Evolutionary conservation across 2,888 invertebrate species (phyloP).

Genomic region (Anodontia alba): DNA sequence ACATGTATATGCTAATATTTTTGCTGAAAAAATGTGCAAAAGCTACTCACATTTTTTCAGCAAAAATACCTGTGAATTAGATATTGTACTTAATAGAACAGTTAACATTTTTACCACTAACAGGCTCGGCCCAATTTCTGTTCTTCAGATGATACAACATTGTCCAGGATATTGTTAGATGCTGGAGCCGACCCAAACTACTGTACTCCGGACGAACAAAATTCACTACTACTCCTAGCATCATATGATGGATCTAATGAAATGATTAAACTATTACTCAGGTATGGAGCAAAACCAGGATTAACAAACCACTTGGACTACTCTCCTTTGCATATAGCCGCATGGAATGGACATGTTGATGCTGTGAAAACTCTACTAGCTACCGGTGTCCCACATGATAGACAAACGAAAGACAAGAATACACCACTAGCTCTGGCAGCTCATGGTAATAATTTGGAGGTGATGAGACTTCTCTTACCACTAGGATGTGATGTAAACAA

Average conservation of each 20-base stretch:
- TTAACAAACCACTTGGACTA: conserved; percentile 68
- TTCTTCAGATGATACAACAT: conserved; percentile 62
- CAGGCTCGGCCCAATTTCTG: too few relatives aligned
- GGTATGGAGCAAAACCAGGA: conserved; percentile 67
- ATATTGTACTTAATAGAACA: too few relatives aligned
- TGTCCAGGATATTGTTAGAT: conserved; percentile 67
- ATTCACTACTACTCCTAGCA: conserved; percentile 72
- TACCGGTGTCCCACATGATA: conserved; percentile 68
- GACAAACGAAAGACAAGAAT: conserved; percentile 71
- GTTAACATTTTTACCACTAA: too few relatives aligned
- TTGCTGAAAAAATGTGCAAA: too few relatives aligned
- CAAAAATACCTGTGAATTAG: too few relatives aligned
- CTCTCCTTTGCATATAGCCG: conserved; percentile 78
- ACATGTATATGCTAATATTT: too few relatives aligned
- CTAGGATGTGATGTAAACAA: conserved; percentile 78
- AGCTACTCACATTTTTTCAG: too few relatives aligned
- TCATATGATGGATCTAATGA: conserved; percentile 68
- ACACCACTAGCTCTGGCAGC: conserved; percentile 80
- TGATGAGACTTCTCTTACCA: conserved; percentile 70
- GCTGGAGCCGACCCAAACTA: conserved; percentile 71
- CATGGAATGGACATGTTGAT: conserved; percentile 76
- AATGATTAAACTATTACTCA: conserved; percentile 65
- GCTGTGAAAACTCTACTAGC: conserved; percentile 67
- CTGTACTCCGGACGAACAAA: conserved; percentile 49
- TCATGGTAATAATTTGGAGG: conserved; percentile 69